phyloP scores from a whole-genome alignment of 2,113 vertebrate genomes.

The Takifugu flavidus region DNA sequence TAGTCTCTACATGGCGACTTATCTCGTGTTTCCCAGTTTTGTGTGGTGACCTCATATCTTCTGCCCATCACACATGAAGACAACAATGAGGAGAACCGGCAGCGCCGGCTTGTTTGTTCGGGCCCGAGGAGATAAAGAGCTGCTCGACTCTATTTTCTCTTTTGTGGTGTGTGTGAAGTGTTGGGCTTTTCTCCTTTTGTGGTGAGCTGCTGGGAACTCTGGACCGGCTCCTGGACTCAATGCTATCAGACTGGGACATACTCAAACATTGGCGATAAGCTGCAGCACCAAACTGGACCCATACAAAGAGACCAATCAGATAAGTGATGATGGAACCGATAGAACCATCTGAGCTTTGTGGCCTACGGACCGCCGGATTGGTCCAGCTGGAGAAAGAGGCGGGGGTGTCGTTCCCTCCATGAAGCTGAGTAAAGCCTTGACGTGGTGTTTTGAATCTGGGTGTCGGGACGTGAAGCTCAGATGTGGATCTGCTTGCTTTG shows the following conservation, averaged over 20 bases:
- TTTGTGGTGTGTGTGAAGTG: slow-evolving; percentile 36
- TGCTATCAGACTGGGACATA: slow-evolving; percentile 82
- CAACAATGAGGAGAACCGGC: slow-evolving; percentile 23
- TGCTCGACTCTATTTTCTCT: slow-evolving; percentile 37
- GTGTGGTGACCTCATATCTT: slow-evolving; percentile 63
- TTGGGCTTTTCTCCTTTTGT: slow-evolving; percentile 57
- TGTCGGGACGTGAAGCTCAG: slow-evolving; percentile 9
- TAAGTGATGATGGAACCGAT: slow-evolving; percentile 48
- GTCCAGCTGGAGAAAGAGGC: too few species aligned
- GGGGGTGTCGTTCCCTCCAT: too few species aligned
- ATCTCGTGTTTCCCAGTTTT: slow-evolving; percentile 49
- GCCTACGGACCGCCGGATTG: too few species aligned
- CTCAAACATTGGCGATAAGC: slow-evolving; percentile 77
- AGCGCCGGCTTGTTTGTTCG: slow-evolving; percentile 59
- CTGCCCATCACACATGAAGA: slow-evolving; percentile 53
- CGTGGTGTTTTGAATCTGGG: slow-evolving; percentile 18
- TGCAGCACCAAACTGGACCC: slow-evolving; percentile 3
- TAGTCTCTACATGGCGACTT: slow-evolving; percentile 64
- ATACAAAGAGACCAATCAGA: too few species aligned
- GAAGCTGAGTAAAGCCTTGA: not conserved
- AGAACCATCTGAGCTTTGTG: too few species aligned
- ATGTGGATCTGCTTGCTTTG: not conserved
- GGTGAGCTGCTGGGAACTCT: slow-evolving; percentile 67
- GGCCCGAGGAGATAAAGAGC: slow-evolving; percentile 15
- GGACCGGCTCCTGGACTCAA: slow-evolving; percentile 72